Evolutionary conservation across 2,113 vertebrate species (phyloP).

Genomic region (Pollimyrus isidori): DNA sequence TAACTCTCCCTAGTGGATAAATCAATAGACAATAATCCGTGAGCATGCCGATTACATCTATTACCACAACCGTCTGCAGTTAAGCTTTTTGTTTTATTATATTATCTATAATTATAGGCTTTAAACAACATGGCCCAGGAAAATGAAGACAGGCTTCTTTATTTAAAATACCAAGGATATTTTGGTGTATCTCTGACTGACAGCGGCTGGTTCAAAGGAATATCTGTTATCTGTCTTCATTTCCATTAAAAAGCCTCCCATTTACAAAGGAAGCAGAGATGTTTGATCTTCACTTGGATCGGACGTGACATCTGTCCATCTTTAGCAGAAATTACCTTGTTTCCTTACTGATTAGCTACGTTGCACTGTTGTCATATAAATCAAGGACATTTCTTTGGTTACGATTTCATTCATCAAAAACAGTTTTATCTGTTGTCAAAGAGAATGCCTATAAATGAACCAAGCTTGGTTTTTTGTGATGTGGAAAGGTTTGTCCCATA

Average conservation of each 20-base stretch:
- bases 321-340: neutral
- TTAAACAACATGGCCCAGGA: neutral
- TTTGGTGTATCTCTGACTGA: too few relatives aligned
- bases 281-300: neutral
- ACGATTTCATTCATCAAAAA: neutral
- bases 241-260: neutral
- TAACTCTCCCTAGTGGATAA: constrained; percentile 1
- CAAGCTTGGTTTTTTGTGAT: neutral
- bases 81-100: neutral
- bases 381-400: neutral
- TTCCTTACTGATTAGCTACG: neutral
- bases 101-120: neutral
- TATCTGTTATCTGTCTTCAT: neutral
- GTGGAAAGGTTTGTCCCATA: constrained; percentile 41
- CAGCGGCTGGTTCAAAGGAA: neutral
- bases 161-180: too few relatives aligned
- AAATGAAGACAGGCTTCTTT: neutral
- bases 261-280: neutral
- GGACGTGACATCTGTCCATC: neutral
- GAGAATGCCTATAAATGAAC: neutral
- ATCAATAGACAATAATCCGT: constrained; percentile 22
- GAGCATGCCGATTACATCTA: constrained; percentile 9
- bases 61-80: neutral
- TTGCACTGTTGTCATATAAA: neutral
- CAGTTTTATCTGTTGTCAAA: neutral